A percentile compares a stretch with the other conserved stretches of the same genome.
Evolutionary conservation across 2,888 invertebrate genomes (phyloP).

Genomic region (Philereme vetulata): DNA sequence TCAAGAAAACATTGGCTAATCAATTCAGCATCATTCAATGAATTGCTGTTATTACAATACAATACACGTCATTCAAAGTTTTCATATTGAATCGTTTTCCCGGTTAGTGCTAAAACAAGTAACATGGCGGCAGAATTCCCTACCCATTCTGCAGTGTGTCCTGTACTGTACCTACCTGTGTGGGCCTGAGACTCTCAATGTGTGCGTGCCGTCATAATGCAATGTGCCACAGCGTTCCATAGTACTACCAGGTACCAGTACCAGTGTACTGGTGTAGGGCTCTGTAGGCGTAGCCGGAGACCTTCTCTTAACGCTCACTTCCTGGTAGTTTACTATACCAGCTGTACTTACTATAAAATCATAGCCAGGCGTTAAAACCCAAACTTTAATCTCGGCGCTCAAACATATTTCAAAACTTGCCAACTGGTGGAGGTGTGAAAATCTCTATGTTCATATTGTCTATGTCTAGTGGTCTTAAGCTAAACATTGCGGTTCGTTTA

Average conservation of each 20-base stretch:
- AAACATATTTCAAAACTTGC: constrained; percentile 5
- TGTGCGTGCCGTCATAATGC: constrained; percentile 52
- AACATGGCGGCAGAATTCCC: constrained; percentile 64
- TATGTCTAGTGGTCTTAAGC: constrained; percentile 17
- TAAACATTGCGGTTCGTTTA: constrained; percentile 52
- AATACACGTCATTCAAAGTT: constrained; percentile 8
- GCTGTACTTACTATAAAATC: constrained; percentile 27
- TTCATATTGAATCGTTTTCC: background rate
- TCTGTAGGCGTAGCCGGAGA: constrained; percentile 62
- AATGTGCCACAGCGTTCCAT: constrained; percentile 58
- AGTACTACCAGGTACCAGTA: constrained; percentile 47
- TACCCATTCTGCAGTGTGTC: constrained; percentile 51
- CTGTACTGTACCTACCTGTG: constrained; percentile 44
- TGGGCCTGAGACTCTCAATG: constrained; percentile 49
- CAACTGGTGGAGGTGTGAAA: constrained; percentile 18
- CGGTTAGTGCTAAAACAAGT: constrained; percentile 22
- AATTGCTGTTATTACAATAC: constrained; percentile 32
- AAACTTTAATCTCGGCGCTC: constrained; percentile 1
- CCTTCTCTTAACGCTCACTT: constrained; percentile 62
- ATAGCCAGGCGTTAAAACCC: constrained; percentile 6
- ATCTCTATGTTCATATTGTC: constrained; percentile 7
- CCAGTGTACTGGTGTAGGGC: constrained; percentile 44
- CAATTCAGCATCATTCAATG: constrained; percentile 58
- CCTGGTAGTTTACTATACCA: constrained; percentile 52
- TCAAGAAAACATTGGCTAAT: constrained; percentile 73